A percentile compares a stretch with the other conserved stretches of the same genome.
Evolutionary conservation across 2,888 invertebrate genomes (phyloP).

Genomic region (Ischnus inquisitorius): DNA sequence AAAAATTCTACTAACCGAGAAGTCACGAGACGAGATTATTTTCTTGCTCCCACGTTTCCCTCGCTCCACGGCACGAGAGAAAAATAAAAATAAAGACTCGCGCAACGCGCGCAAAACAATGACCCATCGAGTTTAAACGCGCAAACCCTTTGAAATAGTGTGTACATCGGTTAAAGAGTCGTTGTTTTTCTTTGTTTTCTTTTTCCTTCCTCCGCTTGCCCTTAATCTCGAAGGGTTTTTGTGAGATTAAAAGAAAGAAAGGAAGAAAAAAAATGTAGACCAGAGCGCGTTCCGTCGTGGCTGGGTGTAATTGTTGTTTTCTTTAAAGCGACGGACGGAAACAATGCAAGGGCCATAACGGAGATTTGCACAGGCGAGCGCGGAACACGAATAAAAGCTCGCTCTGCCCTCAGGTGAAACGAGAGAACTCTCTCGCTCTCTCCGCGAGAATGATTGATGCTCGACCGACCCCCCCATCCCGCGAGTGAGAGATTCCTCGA

Average conservation of each 20-base stretch:
- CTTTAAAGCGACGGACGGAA: constrained; percentile 21
- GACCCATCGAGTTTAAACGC: not conserved
- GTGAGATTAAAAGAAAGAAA: not conserved
- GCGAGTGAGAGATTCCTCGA: constrained; percentile 12
- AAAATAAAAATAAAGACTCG: not conserved
- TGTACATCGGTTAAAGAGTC: not conserved
- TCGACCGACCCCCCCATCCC: too few relatives aligned
- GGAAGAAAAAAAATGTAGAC: constrained; percentile 13
- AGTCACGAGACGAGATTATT: constrained; percentile 34
- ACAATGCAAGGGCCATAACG: not conserved
- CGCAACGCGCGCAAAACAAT: constrained; percentile 6
- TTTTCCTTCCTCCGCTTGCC: not conserved
- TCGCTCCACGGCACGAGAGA: not conserved
- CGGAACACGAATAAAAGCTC: constrained; percentile 18
- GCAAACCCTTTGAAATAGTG: not conserved
- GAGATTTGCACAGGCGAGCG: not conserved
- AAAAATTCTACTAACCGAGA: constrained; percentile 80
- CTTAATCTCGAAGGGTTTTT: not conserved
- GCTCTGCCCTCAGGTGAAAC: not conserved
- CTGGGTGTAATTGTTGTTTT: constrained; percentile 23
- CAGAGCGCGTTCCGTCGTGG: constrained; percentile 9
- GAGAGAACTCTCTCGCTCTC: not conserved
- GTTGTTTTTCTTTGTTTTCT: not conserved
- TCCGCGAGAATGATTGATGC: constrained; percentile 16
- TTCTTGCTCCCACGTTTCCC: constrained; percentile 20